A percentile compares a stretch with the other conserved stretches of the same genome.
phyloP scores from a whole-genome alignment of 2,113 vertebrate genomes.

The Lathamus discolor region DNA sequence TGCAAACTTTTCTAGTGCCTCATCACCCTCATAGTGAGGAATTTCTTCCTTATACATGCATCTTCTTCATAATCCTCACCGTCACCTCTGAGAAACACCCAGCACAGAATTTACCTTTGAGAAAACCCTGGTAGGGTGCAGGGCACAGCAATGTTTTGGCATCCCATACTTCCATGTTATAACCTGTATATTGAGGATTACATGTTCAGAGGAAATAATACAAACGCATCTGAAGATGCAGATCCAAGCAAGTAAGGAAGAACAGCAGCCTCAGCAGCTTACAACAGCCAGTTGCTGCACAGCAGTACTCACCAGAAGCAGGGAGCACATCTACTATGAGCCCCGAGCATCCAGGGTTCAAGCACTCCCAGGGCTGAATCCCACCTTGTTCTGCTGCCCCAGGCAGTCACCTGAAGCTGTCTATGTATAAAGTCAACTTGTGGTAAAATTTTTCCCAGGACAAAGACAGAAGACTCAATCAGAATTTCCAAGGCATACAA shows the following conservation, averaged over 20 bases:
- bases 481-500: neutral
- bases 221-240: neutral
- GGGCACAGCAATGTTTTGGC: rapidly evolving
- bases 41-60: neutral
- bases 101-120: neutral
- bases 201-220: neutral
- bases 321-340: rapidly evolving
- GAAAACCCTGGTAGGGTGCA: neutral
- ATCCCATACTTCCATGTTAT: rapidly evolving
- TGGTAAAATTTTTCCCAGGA: neutral
- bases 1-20: neutral
- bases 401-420: neutral
- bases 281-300: neutral
- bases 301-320: neutral
- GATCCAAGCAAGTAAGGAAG: neutral
- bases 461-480: neutral
- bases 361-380: neutral
- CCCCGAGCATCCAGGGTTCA: neutral
- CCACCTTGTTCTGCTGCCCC: neutral
- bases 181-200: rapidly evolving
- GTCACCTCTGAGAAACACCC: neutral
- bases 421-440: neutral
- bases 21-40: neutral
- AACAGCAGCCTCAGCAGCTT: rapidly evolving
- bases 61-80: neutral